Evolutionary conservation across 2,797 vertebrate genomes (phyloP), one percentile per base, ranked within the genome.

Genomic region (Selene dorsalis): DNA sequence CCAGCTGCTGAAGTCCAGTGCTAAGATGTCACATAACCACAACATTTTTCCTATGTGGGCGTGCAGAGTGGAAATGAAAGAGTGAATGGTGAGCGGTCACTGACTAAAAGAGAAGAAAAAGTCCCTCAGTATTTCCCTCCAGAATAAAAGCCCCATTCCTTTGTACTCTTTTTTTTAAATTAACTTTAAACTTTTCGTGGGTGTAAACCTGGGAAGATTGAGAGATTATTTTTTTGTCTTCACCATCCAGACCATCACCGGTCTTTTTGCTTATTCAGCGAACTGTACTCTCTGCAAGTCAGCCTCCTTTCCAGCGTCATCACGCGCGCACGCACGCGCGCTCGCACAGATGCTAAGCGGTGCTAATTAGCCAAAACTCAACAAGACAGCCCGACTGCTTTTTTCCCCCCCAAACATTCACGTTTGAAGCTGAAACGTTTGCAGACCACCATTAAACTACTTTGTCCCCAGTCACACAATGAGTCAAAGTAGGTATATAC

Each of bases 191-290:
- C 48, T n/a, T n/a, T n/a, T n/a, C 0, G n/a, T 1, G 10, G 12
- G 6, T 32, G 77, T 32, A 18, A 24, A 50, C 53, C 22, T 20
- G 20, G 60, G 61, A 56, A 52, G 35, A 83, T 41, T 64, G 28
- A 69, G 87, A 68, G 38, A 65, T 73, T 11, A 32, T 55, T 73
- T 12, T 11, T 32, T 24, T 41, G 39, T 64, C 0, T 69, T 53
- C 45, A 72, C 69, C 75, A 75, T 75, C 77, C 66, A 82, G 73
- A 69, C 59, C 14, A 20, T 60, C 20, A 7, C 39, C 50, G 28
- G n/a, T 75, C 17, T 56, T 79, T 90, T 41, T 79, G 93, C 94
- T 89, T 90, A 84, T 83, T 95, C 93, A 94, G 94, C 94, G 91
- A 75, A 91, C 72, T 81, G 58, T 69, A 70, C 75, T 70, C 75